A percentile compares a stretch with the other conserved stretches of the same genome.
phyloP scores from a whole-genome alignment of 2,797 vertebrate species.

The Pseudocheirus occidentalis region DNA sequence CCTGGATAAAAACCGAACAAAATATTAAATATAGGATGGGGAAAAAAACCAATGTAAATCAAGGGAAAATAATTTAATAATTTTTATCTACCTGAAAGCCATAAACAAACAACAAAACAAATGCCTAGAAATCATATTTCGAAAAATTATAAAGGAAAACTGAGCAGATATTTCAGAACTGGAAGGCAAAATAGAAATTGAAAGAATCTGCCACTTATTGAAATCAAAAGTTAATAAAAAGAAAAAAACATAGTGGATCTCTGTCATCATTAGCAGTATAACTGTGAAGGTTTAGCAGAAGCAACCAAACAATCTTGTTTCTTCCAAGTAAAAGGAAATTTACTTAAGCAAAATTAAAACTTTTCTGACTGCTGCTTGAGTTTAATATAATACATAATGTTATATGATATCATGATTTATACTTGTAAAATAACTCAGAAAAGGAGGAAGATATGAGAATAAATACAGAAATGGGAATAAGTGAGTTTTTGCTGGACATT shows the following conservation, averaged over 20 bases:
- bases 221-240: background rate
- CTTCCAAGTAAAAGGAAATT: background rate
- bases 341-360: background rate
- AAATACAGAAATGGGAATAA: background rate
- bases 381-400: background rate
- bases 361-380: background rate
- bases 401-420: background rate
- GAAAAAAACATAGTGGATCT: too few species aligned
- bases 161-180: too few species aligned
- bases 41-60: too few species aligned
- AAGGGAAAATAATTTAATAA: too few species aligned
- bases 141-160: too few species aligned
- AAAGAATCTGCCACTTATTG: background rate
- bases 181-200: too few species aligned
- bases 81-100: too few species aligned
- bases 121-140: too few species aligned
- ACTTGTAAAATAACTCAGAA: background rate
- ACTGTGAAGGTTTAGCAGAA: background rate
- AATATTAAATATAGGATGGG: too few species aligned
- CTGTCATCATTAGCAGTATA: background rate
- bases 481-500: background rate
- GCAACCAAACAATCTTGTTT: background rate
- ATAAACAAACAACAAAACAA: too few species aligned
- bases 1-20: too few species aligned
- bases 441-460: background rate